These are phyloP conservation scores for Cantharis rufa DNA, from an alignment of 2,888 invertebrate species.

Conservation along the genomic window DNA sequence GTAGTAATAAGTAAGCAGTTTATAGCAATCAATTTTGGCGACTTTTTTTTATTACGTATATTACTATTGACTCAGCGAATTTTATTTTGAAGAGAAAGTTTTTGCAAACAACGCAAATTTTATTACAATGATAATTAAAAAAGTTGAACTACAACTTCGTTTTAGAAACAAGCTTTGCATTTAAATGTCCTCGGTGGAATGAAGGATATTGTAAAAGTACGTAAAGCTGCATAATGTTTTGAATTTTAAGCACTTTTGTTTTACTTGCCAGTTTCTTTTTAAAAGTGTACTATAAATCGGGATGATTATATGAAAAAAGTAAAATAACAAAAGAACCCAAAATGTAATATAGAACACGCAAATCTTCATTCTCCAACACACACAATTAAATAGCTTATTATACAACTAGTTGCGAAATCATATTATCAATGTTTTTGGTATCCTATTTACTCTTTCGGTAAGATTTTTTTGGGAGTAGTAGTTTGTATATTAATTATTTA, in stretches of 20 bases:
- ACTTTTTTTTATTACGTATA: constrained; percentile 9
- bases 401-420: too few species aligned
- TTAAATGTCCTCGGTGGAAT: constrained; percentile 39
- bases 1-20: background rate
- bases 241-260: constrained; percentile 34
- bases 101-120: constrained; percentile 15
- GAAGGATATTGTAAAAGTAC: constrained; percentile 35
- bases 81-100: constrained; percentile 4
- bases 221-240: constrained; percentile 32
- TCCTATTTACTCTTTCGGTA: too few species aligned
- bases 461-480: too few species aligned
- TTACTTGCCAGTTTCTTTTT: constrained; percentile 4
- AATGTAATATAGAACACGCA: background rate
- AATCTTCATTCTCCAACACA: background rate
- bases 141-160: constrained; percentile 40
- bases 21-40: background rate
- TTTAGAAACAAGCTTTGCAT: constrained; percentile 42
- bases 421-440: too few species aligned
- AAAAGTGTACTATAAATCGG: constrained; percentile 3
- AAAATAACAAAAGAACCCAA: background rate
- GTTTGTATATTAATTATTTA: too few species aligned
- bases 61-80: background rate
- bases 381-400: background rate
- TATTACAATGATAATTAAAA: constrained; percentile 38
- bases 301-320: constrained; percentile 1